Percentiles rank a stretch among this genome's conserved stretches.
These are phyloP conservation scores for Brachypterus glaber DNA, from an alignment of 2,888 invertebrate species.

Conservation along the genomic window DNA sequence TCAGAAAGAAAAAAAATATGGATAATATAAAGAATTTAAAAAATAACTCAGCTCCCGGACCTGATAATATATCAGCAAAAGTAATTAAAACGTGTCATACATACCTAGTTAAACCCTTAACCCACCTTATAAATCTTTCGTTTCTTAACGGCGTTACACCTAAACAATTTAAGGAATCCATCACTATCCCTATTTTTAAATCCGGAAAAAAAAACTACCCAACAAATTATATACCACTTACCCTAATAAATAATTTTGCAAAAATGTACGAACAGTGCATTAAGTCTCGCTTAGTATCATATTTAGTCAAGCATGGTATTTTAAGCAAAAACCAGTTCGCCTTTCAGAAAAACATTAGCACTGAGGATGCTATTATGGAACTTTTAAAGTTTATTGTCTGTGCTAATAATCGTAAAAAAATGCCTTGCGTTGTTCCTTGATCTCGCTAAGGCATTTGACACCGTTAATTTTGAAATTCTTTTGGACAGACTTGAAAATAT, in stretches of 20 bases:
- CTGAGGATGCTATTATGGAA: conserved; percentile 6
- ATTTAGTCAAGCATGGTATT: background rate
- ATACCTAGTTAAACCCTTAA: background rate
- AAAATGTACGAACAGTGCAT: background rate
- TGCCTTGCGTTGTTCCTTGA: background rate
- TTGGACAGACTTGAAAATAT: background rate
- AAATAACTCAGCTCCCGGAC: background rate
- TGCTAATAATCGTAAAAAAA: background rate
- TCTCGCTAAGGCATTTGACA: background rate
- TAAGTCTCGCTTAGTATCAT: background rate
- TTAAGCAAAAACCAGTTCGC: conserved; percentile 7
- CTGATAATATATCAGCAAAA: background rate
- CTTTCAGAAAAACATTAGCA: too few species aligned
- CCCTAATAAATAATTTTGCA: background rate
- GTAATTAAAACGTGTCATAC: background rate
- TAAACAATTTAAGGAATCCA: background rate
- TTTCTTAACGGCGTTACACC: background rate
- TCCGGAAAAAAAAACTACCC: background rate
- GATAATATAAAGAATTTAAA: background rate
- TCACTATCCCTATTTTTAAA: background rate
- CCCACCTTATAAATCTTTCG: background rate
- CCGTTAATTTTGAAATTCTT: background rate
- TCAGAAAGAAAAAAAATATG: too few species aligned
- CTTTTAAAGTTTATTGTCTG: background rate
- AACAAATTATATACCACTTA: background rate